These are phyloP conservation scores for Yponomeuta cagnagella DNA, from an alignment of 2,888 invertebrate genomes.

Conservation along the genomic window DNA sequence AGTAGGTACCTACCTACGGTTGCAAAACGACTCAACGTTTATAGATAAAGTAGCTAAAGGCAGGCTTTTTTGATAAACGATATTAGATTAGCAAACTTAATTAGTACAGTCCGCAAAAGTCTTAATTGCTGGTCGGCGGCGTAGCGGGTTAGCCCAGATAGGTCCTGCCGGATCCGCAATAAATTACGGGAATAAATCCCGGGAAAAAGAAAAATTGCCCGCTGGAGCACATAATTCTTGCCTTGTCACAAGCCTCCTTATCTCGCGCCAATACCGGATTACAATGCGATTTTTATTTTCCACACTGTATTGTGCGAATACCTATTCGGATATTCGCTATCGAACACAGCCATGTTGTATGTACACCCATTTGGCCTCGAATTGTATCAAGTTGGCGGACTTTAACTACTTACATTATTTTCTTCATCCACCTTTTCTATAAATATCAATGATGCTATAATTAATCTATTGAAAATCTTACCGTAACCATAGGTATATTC, in stretches of 20 bases:
- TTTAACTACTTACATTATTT: background rate
- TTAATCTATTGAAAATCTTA: no score
- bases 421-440: no score
- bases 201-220: conserved; percentile 75
- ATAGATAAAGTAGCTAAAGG: background rate
- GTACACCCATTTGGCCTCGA: background rate
- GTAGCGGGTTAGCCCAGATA: conserved; percentile 71
- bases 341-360: background rate
- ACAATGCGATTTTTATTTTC: conserved; percentile 74
- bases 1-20: background rate
- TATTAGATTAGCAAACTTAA: conserved; percentile 15
- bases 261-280: conserved; percentile 75
- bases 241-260: conserved; percentile 76
- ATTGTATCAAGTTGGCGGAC: background rate
- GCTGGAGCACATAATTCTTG: conserved; percentile 76
- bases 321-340: conserved; percentile 8
- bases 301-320: conserved; percentile 42
- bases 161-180: conserved; percentile 63
- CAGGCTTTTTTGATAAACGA: conserved; percentile 14
- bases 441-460: no score
- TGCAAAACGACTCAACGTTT: background rate
- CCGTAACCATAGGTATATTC: no score
- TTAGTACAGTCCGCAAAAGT: conserved; percentile 34
- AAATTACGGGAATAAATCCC: conserved; percentile 75
- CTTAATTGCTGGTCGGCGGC: conserved; percentile 62